Conservation (phyloP, 2,888 invertebrate genomes). For the Abrostola triplasia region DNA sequence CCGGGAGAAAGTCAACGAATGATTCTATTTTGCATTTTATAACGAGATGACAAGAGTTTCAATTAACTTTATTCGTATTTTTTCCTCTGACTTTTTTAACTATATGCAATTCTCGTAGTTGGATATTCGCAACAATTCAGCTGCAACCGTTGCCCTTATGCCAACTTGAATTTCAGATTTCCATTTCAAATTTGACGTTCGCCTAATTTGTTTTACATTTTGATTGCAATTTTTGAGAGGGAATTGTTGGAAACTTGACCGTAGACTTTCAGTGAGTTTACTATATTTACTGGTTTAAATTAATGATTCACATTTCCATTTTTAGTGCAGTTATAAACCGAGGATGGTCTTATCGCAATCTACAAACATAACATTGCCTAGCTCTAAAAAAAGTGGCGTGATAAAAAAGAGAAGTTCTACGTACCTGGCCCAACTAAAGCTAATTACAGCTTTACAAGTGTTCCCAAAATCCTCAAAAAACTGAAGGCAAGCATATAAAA, state of each 20-base stretch:
- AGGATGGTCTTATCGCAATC: no score
- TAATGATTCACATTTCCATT: no score
- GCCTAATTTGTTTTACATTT: conserved; percentile 38
- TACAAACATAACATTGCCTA: no score
- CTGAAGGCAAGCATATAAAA: no score
- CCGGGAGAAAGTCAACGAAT: conserved; percentile 43
- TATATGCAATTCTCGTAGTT: conserved; percentile 43
- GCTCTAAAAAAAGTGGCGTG: no score
- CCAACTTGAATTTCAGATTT: conserved; percentile 32
- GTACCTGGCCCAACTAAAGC: no score
- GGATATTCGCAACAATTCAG: conserved; percentile 6
- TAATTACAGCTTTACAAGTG: not conserved
- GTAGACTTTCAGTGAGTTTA: no score
- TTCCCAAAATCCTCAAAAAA: not conserved
- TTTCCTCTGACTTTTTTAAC: conserved; percentile 51
- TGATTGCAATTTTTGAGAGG: conserved; percentile 18
- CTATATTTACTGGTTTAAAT: no score
- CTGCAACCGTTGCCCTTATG: conserved; percentile 18
- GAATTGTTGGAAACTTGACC: not conserved
- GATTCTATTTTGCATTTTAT: conserved; percentile 59
- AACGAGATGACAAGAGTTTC: conserved; percentile 61
- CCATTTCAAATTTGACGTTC: conserved; percentile 34
- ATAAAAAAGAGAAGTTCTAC: no score
- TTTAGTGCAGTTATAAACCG: no score
- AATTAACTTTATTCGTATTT: conserved; percentile 57